phyloP scores from a whole-genome alignment of 2,888 invertebrate species.

The Incurvaria masculella region DNA sequence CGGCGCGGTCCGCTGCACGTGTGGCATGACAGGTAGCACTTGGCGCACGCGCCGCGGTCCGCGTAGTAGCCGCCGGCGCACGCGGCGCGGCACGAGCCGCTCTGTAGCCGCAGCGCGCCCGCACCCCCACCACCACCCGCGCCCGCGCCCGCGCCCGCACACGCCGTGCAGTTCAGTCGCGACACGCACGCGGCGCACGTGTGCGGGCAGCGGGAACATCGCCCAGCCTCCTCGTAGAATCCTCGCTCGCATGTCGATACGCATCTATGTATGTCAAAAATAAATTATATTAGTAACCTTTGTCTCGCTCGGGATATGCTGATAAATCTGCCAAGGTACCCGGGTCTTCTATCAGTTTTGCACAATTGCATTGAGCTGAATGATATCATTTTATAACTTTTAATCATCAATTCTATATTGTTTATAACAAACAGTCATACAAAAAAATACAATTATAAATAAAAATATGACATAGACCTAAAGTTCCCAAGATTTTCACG shows the following conservation, averaged over 20 bases:
- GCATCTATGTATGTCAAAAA: constrained; percentile 53
- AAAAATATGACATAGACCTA: too few species aligned
- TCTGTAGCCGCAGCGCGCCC: constrained; percentile 75
- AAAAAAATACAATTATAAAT: too few species aligned
- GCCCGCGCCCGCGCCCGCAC: constrained; percentile 67
- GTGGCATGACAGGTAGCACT: constrained; percentile 81
- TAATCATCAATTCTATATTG: too few species aligned
- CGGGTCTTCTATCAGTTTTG: too few species aligned
- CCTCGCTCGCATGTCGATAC: constrained; percentile 77
- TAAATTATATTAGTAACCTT: too few species aligned
- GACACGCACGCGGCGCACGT: constrained; percentile 76
- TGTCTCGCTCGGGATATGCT: too few species aligned
- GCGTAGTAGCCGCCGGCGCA: constrained; percentile 83
- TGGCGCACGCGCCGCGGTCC: constrained; percentile 77
- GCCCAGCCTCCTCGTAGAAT: constrained; percentile 69
- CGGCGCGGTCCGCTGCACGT: constrained; percentile 81
- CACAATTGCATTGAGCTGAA: too few species aligned
- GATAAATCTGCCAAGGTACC: too few species aligned
- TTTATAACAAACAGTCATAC: too few species aligned
- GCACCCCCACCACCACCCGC: too few species aligned
- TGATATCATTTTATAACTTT: too few species aligned
- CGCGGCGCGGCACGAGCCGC: constrained; percentile 76
- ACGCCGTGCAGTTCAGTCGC: constrained; percentile 76
- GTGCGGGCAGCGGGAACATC: constrained; percentile 75
- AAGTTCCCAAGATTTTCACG: too few species aligned